Conservation (phyloP, 2,888 invertebrate genomes). For the Drosophila nr. fundita region DNA sequence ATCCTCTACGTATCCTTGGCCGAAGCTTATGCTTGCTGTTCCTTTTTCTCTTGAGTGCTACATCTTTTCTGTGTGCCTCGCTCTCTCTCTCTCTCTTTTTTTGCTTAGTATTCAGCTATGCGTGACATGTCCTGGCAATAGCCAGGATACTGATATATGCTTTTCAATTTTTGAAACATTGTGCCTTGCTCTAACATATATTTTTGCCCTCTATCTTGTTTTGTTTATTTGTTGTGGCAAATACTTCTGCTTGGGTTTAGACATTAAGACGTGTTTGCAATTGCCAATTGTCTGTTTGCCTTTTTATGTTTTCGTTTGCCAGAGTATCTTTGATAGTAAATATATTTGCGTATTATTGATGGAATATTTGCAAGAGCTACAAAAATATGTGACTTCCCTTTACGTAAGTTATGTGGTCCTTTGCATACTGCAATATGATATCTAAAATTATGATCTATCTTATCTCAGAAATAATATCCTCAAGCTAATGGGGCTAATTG, state of each 20-base stretch:
- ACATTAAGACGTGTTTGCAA: slow-evolving; percentile 53
- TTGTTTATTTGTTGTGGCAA: slow-evolving; percentile 51
- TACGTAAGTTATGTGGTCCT: not conserved
- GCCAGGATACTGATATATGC: slow-evolving; percentile 71
- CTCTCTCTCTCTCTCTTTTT: not conserved
- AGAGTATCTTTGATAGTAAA: slow-evolving; percentile 18
- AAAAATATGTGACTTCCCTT: not conserved
- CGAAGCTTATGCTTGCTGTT: slow-evolving; percentile 57
- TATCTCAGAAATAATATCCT: not conserved
- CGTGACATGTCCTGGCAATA: slow-evolving; percentile 64
- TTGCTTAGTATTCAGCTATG: slow-evolving; percentile 58
- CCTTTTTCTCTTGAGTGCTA: slow-evolving; percentile 14
- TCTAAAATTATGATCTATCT: not conserved
- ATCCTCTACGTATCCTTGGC: slow-evolving; percentile 65
- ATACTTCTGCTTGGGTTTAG: slow-evolving; percentile 34
- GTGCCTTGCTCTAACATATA: slow-evolving; percentile 18
- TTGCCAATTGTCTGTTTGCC: slow-evolving; percentile 28
- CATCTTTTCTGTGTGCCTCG: slow-evolving; percentile 14
- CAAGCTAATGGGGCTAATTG: no score
- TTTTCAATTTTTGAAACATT: slow-evolving; percentile 68
- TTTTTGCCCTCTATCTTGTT: slow-evolving; percentile 8
- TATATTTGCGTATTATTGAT: slow-evolving; percentile 40
- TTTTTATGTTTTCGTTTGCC: slow-evolving; percentile 1
- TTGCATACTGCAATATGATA: not conserved
- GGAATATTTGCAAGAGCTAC: slow-evolving; percentile 14